Evolutionary conservation across 2,888 invertebrate species (phyloP), one percentile per base, ranked within the genome.

Genomic region (Eulithis prunata): DNA sequence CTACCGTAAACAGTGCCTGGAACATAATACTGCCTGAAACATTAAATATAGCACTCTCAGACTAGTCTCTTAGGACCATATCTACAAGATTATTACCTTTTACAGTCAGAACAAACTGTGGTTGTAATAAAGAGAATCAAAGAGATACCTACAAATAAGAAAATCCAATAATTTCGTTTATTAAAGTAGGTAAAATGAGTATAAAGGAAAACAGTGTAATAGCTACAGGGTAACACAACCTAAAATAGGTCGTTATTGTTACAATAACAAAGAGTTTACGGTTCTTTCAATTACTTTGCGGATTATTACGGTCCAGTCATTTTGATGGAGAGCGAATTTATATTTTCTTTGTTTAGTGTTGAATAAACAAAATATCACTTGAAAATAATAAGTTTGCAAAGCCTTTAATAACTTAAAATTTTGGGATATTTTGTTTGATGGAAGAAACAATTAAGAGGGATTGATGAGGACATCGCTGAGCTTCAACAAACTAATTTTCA

Each of bases 261-360:
- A 59, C 6, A 13, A 47, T 55, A 66, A 62, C 51, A 66, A 32
- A 21, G 32, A 53, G 46, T 58, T 62, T 63, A 60, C 59, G 60
- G 56, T 63, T 63, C 21, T 52, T 52, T 41, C 56, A 62, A 62
- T 63, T 66, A 66, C 62, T 63, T 63, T 41, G 32, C 53, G 13
- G 41, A 55, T 63, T 66, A 59, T 51, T 62, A 51, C 13, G 66
- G 46, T 41, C 53, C 54, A 62, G 58, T 55, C 41, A 63, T 63
- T 56, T 57, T 66, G 41, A 59, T 67, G 45, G 58, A 38, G 49
- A 46, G 38, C 12, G 43, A 55, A 47, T 52, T 62, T 52, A 32
- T 28, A 13, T 41, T 53, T 52, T 14, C 14, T 58, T 63, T 67
- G 62, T 63, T 59, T n/a, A 46, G n/a, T 45, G 14, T 28, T 53